These are phyloP conservation scores for Rhinolophus sinicus DNA, from an alignment of 2,113 vertebrate genomes.

Conservation along the genomic window DNA sequence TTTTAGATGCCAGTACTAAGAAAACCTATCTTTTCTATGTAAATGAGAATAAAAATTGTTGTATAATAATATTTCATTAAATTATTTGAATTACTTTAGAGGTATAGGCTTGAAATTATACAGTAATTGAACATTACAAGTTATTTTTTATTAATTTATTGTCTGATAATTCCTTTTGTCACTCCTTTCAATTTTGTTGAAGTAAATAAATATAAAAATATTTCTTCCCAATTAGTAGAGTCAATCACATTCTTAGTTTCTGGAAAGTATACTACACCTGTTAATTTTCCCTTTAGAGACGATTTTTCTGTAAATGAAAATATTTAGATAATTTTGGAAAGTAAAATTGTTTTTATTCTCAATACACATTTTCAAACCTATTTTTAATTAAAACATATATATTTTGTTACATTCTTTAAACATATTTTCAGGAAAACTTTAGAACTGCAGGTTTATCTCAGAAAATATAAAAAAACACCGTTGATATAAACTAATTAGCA, in stretches of 20 bases:
- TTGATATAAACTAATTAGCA: background rate
- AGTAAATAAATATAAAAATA: background rate
- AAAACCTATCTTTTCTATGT: background rate
- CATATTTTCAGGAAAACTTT: background rate
- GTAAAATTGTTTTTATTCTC: background rate
- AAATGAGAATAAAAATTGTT: conserved; percentile 21
- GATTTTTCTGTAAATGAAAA: background rate
- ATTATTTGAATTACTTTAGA: background rate
- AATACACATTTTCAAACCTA: background rate
- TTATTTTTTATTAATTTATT: conserved; percentile 30
- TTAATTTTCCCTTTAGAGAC: background rate
- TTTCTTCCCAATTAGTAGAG: background rate
- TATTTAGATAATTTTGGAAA: background rate
- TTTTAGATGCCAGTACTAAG: background rate
- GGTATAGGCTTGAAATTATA: background rate
- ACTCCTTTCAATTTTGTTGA: background rate
- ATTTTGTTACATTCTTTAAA: background rate
- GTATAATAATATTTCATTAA: background rate
- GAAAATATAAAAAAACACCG: background rate
- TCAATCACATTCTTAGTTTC: background rate
- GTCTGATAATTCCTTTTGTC: background rate
- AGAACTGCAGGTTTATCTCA: background rate
- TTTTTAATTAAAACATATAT: background rate
- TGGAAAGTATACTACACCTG: background rate
- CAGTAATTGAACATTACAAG: background rate